Percentiles rank a stretch among this genome's conserved stretches.
Conservation (phyloP, 23 tunicate genomes). For the Ciona savignyi region DNA sequence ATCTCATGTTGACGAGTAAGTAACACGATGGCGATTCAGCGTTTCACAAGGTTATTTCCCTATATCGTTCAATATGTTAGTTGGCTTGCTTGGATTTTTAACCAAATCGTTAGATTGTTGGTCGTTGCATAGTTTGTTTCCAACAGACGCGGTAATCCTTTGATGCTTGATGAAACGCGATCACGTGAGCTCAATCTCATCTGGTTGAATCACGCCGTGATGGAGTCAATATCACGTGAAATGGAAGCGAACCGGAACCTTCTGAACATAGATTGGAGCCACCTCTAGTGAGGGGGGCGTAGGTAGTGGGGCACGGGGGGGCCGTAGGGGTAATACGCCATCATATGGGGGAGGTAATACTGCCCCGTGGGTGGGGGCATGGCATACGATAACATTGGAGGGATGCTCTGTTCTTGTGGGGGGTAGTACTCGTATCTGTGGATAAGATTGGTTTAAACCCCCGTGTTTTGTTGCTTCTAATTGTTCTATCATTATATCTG, state of each 20-base stretch:
- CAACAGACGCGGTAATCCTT: conserved; percentile 61
- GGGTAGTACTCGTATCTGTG: conserved; percentile 21
- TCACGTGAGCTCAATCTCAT: conserved; percentile 38
- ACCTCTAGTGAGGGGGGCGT: conserved; percentile 18
- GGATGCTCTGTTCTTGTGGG: conserved; percentile 20
- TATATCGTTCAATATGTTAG: no score
- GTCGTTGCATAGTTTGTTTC: background rate
- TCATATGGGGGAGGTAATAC: conserved; percentile 35
- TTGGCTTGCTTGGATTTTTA: no score
- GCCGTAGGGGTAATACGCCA: conserved; percentile 32
- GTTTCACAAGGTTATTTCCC: no score
- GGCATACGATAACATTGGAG: conserved; percentile 34
- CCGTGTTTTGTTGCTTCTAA: conserved; percentile 26
- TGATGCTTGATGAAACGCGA: conserved; percentile 33
- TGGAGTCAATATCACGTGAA: conserved; percentile 31
- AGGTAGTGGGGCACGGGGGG: conserved; percentile 30
- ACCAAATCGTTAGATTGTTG: no score
- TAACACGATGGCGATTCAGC: no score
- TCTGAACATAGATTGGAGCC: conserved; percentile 31
- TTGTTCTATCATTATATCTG: no score
- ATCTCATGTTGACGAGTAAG: no score
- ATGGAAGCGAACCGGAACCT: conserved; percentile 28
- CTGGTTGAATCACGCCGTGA: conserved; percentile 40
- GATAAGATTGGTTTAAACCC: background rate
- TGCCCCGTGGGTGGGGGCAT: conserved; percentile 24